Conservation (phyloP, 2,888 invertebrate genomes). For the Uropetala carovei region DNA sequence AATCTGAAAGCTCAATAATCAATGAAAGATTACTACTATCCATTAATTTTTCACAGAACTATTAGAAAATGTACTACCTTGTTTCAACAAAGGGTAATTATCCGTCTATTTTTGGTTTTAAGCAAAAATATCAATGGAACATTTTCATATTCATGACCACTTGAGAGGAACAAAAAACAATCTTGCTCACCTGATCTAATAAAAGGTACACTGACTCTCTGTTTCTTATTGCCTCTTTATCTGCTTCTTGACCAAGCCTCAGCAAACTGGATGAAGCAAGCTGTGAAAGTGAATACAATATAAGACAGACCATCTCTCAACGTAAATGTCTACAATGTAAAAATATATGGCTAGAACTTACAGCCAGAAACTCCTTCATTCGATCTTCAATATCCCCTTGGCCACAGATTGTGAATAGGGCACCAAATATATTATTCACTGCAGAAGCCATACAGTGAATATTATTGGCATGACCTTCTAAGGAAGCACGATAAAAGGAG, state of each 20-base stretch:
- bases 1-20: too few species aligned
- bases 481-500: slow-evolving; percentile 90
- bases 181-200: slow-evolving; percentile 82
- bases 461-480: slow-evolving; percentile 98
- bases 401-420: slow-evolving; percentile 96
- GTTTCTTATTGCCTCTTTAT: slow-evolving; percentile 94
- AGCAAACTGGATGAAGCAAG: slow-evolving; percentile 96
- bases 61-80: too few species aligned
- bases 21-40: too few species aligned
- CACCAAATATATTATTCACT: slow-evolving; percentile 96
- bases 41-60: too few species aligned
- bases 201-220: slow-evolving; percentile 97
- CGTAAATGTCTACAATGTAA: background rate
- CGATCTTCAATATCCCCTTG: slow-evolving; percentile 97
- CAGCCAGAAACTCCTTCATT: slow-evolving; percentile 93
- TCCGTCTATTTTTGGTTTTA: background rate
- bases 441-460: slow-evolving; percentile 98
- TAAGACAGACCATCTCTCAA: slow-evolving; percentile 5
- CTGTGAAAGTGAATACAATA: slow-evolving; percentile 72
- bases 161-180: too few species aligned
- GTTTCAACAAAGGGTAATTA: too few species aligned
- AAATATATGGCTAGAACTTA: slow-evolving; percentile 72
- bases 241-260: slow-evolving; percentile 95
- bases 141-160: too few species aligned
- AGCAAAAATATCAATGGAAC: background rate